Evolutionary conservation across 1,140 invertebrate genomes (phyloP), one percentile per base, ranked within the genome.

Genomic region (Micrasema longulum): DNA sequence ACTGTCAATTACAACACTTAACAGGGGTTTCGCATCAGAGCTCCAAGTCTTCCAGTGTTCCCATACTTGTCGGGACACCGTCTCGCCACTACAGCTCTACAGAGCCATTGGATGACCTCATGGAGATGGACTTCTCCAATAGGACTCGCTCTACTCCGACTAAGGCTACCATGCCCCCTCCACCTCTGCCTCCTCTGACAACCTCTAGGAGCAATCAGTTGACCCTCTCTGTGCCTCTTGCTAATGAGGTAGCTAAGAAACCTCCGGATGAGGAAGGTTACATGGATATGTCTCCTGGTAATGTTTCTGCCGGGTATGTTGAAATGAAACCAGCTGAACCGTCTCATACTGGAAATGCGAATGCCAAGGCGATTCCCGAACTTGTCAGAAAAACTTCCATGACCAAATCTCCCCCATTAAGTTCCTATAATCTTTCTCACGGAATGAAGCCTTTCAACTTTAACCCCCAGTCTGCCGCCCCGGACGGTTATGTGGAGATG

Each of bases 81-180:
- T 80, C 79, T 64, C 78, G 82, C 1, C 80, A 79, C 65, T 81
- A 82, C 41, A 87, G 87, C 73, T 90, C 88, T n/a, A 83, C 86
- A 14, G 89, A 90, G 66, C 87, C 88, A 0, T 90, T 91, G 83
- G 91, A 91, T 63, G 91, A 94, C 82, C 85, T 93, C 47, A 93
- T 94, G 91, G 92, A 93, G 81, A 86, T 94, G 64, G 92, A 94
- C 80, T 94, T 93, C 77, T 89, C 89, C 0, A 85, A 85, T 76
- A 85, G 85, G 11, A 85, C 79, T 73, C 69, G 76, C 64, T 74
- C 79, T 79, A 78, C 48, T 64, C 43, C 60, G 12, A 23, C 47
- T 5, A 79, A 80, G 63, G 74, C 72, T 2, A 77, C 77, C 43
- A 76, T 78, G 22, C 76, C 78, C 31, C 77, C 80, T 66, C 79